phyloP scores from a whole-genome alignment of 2,888 invertebrate genomes.

The Catocala nupta region DNA sequence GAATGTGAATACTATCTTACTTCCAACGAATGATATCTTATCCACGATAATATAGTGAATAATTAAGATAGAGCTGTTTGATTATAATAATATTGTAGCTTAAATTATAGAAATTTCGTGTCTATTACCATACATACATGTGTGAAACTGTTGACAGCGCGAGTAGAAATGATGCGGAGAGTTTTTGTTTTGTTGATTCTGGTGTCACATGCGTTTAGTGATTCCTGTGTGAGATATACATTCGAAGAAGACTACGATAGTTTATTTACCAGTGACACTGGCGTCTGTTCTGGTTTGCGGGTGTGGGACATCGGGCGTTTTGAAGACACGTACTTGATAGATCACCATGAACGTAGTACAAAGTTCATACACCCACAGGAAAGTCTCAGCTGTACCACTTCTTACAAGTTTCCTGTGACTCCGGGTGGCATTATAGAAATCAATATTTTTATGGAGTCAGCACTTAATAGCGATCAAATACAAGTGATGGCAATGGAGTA shows the following conservation, averaged over 20 bases:
- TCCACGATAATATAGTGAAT: conserved; percentile 47
- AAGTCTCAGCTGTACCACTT: conserved; percentile 46
- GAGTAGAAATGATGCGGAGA: conserved; percentile 42
- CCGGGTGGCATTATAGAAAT: conserved; percentile 60
- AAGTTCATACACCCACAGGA: conserved; percentile 52
- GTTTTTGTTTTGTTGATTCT: conserved; percentile 39
- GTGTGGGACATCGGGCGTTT: conserved; percentile 44
- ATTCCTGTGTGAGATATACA: conserved; percentile 59
- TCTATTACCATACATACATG: conserved; percentile 40
- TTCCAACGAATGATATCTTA: conserved; percentile 48
- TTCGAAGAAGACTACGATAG: conserved; percentile 59
- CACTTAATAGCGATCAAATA: conserved; percentile 45
- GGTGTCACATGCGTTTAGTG: conserved; percentile 46
- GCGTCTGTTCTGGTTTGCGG: conserved; percentile 45
- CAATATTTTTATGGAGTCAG: conserved; percentile 55
- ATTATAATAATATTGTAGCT: conserved; percentile 29
- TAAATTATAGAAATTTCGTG: conserved; percentile 44
- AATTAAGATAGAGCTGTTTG: conserved; percentile 23
- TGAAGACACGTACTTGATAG: conserved; percentile 14
- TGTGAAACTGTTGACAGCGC: conserved; percentile 28
- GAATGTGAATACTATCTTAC: conserved; percentile 20
- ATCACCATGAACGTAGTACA: conserved; percentile 50
- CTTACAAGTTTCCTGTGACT: conserved; percentile 54
- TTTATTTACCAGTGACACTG: conserved; percentile 50
- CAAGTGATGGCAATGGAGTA: conserved; percentile 52